phyloP scores from a whole-genome alignment of 2,113 vertebrate genomes.

The Harpagus bidentatus region DNA sequence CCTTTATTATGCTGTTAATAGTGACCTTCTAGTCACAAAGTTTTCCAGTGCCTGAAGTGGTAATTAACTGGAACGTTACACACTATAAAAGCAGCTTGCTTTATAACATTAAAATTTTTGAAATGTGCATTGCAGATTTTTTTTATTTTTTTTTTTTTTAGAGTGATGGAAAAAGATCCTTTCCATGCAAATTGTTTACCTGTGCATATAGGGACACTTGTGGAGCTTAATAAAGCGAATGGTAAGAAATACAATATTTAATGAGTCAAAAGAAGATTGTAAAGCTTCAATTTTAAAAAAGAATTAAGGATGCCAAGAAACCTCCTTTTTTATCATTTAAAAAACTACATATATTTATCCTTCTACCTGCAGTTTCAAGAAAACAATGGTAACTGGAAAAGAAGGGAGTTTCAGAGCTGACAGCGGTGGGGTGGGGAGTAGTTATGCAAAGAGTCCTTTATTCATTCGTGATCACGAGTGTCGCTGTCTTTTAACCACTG shows the following conservation, averaged over 20 bases:
- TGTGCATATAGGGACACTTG: conserved; percentile 96
- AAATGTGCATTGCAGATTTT: background rate
- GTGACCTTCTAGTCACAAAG: background rate
- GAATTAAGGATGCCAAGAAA: background rate
- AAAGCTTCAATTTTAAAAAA: background rate
- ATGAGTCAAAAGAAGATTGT: background rate
- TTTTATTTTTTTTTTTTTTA: conserved; percentile 54
- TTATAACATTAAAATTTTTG: background rate
- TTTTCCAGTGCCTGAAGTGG: background rate
- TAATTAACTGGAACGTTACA: background rate
- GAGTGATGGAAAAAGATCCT: conserved; percentile 98
- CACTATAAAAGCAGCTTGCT: background rate
- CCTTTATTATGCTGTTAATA: background rate
- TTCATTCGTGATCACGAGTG: background rate
- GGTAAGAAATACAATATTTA: conserved; percentile 71
- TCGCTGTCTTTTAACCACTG: background rate
- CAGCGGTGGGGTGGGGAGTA: fast-evolving
- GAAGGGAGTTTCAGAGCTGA: background rate
- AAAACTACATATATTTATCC: background rate
- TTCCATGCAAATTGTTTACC: conserved; percentile 98
- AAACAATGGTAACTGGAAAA: background rate
- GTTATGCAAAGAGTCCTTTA: background rate
- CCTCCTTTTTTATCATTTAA: background rate
- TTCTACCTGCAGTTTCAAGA: background rate
- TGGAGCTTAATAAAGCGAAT: conserved; percentile 97